These are phyloP conservation scores for Polypedilum pembai DNA, from an alignment of 1,140 invertebrate species.

Conservation along the genomic window DNA sequence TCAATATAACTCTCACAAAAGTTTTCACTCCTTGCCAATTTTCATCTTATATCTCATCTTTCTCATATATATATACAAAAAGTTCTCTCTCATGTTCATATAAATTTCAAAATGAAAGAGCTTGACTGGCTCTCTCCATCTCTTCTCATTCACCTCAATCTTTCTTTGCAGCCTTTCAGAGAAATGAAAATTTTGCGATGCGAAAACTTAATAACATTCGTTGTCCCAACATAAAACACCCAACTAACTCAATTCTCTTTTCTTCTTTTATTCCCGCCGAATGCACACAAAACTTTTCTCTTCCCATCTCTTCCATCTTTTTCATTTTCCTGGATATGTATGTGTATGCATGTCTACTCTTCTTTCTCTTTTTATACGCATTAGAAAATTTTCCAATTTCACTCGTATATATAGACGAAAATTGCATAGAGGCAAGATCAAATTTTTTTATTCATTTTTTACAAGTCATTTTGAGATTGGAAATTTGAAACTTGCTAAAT, in stretches of 20 bases:
- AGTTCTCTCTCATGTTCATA: too few species aligned
- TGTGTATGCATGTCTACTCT: background rate
- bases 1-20: too few species aligned
- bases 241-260: background rate
- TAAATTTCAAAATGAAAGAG: too few species aligned
- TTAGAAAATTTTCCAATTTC: slow-evolving; percentile 19
- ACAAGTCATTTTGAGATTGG: too few species aligned
- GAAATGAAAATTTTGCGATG: background rate
- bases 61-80: background rate
- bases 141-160: too few species aligned
- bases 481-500: too few species aligned
- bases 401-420: background rate
- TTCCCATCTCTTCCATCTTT: background rate
- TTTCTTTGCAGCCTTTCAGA: too few species aligned
- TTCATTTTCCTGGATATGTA: background rate
- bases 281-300: background rate
- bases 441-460: too few species aligned
- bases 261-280: background rate
- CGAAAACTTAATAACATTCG: slow-evolving; percentile 18
- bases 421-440: too few species aligned
- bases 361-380: background rate
- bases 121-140: too few species aligned
- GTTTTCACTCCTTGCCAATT: background rate
- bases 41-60: background rate
- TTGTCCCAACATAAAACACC: background rate